These are phyloP conservation scores for Thalassoma bifasciatum DNA, from an alignment of 2,113 vertebrate genomes.

Conservation along the genomic window DNA sequence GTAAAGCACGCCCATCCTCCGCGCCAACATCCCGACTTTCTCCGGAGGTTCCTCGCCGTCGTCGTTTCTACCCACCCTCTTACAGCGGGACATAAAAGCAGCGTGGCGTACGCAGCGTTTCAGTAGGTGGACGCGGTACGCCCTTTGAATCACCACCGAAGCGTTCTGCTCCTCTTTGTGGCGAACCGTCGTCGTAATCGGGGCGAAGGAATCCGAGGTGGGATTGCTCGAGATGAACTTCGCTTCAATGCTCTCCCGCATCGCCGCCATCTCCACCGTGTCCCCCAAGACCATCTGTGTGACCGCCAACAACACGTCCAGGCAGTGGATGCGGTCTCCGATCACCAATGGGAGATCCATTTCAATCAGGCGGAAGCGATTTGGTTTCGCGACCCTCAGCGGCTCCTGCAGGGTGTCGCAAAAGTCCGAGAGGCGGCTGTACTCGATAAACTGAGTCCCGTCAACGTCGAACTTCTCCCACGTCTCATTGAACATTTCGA, in stretches of 20 bases:
- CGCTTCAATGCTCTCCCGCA: conserved; percentile 92
- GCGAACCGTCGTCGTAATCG: conserved; percentile 93
- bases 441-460: conserved; percentile 90
- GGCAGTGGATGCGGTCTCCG: conserved; percentile 94
- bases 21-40: conserved; percentile 88
- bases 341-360: conserved; percentile 95
- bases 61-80: conserved; percentile 64
- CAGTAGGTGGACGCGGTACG: conserved; percentile 90
- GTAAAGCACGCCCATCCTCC: conserved; percentile 87
- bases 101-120: conserved; percentile 90
- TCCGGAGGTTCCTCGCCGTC: conserved; percentile 78
- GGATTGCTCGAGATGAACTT: conserved; percentile 95
- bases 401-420: conserved; percentile 92
- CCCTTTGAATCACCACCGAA: conserved; percentile 89
- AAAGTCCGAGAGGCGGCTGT: conserved; percentile 91
- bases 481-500: conserved; percentile 97
- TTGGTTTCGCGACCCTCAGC: conserved; percentile 90
- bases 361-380: conserved; percentile 90
- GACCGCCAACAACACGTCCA: conserved; percentile 94
- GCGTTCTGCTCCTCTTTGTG: conserved; percentile 92
- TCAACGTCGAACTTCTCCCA: conserved; percentile 96
- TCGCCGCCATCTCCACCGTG: conserved; percentile 93
- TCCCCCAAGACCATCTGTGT: conserved; percentile 95
- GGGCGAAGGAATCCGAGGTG: conserved; percentile 91
- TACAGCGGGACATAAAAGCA: conserved; percentile 86